phyloP scores from a whole-genome alignment of 2,113 vertebrate genomes.

The Nothobranchius furzeri region DNA sequence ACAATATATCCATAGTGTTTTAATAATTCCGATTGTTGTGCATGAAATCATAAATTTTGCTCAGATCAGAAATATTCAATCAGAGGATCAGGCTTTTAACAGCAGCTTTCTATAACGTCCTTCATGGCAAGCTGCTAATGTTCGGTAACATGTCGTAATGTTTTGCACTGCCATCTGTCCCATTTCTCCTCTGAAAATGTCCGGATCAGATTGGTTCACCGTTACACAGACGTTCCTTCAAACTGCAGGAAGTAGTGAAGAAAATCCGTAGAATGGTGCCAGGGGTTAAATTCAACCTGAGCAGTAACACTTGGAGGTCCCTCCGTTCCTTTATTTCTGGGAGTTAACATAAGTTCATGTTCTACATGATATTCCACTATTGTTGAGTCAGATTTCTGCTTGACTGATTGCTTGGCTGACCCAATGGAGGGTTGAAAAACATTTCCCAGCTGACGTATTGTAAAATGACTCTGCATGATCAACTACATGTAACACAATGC shows the following conservation, averaged over 20 bases:
- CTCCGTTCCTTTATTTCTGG: not conserved
- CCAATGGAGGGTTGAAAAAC: conserved; percentile 4
- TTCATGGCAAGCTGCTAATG: not conserved
- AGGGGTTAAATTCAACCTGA: not conserved
- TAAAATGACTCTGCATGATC: not conserved
- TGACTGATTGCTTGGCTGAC: conserved; percentile 6
- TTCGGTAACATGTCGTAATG: not conserved
- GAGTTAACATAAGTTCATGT: not conserved
- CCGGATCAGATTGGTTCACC: not conserved
- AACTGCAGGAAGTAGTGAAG: not conserved
- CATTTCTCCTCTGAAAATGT: not conserved
- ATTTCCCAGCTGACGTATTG: conserved; percentile 7
- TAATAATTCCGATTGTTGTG: not conserved
- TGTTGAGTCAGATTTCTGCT: conserved; percentile 12
- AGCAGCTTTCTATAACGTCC: not conserved
- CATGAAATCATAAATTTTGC: not conserved
- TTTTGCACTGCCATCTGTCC: not conserved
- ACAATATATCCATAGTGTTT: not conserved
- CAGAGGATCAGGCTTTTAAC: not conserved
- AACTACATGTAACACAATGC: not conserved
- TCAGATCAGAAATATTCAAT: not conserved
- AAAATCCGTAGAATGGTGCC: not conserved
- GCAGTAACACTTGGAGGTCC: not conserved
- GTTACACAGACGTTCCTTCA: not conserved
- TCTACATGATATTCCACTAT: conserved; percentile 2